phyloP scores from a whole-genome alignment of 2,113 vertebrate genomes.

The Oceanodroma tethys region DNA sequence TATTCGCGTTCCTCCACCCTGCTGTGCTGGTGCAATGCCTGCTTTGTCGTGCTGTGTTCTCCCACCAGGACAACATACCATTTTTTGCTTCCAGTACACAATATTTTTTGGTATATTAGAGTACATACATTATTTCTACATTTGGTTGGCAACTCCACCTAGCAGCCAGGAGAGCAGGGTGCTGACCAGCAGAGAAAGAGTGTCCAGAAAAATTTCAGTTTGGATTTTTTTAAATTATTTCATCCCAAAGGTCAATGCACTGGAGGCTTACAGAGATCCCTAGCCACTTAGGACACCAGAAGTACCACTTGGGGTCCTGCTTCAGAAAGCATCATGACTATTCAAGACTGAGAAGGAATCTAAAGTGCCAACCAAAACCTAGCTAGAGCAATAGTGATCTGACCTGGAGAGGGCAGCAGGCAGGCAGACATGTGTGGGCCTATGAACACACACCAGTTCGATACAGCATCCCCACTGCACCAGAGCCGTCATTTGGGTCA shows the following conservation, averaged over 20 bases:
- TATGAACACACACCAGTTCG: fast-evolving
- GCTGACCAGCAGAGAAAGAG: not conserved
- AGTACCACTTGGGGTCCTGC: not conserved
- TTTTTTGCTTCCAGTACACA: not conserved
- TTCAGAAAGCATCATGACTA: not conserved
- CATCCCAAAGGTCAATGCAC: not conserved
- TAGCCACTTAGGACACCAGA: not conserved
- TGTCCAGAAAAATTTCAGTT: not conserved
- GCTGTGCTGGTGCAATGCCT: not conserved
- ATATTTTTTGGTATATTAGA: not conserved
- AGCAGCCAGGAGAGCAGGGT: not conserved
- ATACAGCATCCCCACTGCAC: too few relatives aligned
- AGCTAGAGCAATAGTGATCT: not conserved
- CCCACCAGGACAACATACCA: not conserved
- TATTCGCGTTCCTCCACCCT: not conserved
- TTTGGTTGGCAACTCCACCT: not conserved
- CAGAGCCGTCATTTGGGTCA: fast-evolving
- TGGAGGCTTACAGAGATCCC: not conserved
- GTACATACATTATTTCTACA: not conserved
- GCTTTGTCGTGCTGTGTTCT: not conserved
- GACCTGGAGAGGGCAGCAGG: not conserved
- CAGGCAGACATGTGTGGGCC: fast-evolving
- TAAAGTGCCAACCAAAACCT: not conserved
- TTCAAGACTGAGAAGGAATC: not conserved
- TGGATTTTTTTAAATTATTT: not conserved